Evolutionary conservation across 2,888 invertebrate species (phyloP).

Genomic region (Eremobia ochroleuca): DNA sequence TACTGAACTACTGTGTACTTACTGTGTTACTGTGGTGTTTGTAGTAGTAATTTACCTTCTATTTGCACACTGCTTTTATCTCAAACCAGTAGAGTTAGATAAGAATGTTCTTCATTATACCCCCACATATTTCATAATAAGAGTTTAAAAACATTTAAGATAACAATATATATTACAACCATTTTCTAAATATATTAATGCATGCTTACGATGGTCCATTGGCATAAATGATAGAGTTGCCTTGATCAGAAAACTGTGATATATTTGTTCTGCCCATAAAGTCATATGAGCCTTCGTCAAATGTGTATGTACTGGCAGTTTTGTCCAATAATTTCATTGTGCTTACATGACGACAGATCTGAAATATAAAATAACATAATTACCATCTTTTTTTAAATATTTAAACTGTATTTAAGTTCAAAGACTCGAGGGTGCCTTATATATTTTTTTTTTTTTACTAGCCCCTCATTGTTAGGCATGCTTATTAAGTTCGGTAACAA

Average conservation of each 20-base stretch:
- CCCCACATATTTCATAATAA: not conserved
- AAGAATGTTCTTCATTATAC: slow-evolving; percentile 9
- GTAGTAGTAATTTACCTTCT: not conserved
- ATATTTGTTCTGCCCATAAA: slow-evolving; percentile 77
- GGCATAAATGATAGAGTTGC: slow-evolving; percentile 78
- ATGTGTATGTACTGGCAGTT: slow-evolving; percentile 61
- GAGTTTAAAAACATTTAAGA: no score
- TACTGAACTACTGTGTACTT: no score
- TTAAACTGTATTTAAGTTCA: not conserved
- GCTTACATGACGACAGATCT: slow-evolving; percentile 81
- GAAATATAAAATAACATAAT: slow-evolving; percentile 47
- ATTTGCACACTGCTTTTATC: not conserved
- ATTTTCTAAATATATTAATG: not conserved
- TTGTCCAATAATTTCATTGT: slow-evolving; percentile 63
- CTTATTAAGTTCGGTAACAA: no score
- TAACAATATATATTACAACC: no score
- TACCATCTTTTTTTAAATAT: not conserved
- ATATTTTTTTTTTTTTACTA: no score
- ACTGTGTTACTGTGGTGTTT: not conserved
- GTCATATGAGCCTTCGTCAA: slow-evolving; percentile 74
- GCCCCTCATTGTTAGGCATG: no score
- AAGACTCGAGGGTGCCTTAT: no score
- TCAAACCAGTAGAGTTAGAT: slow-evolving; percentile 17
- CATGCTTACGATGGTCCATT: slow-evolving; percentile 85
- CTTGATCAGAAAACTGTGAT: slow-evolving; percentile 77